Conservation (phyloP, 2,888 invertebrate genomes). For the Erebia palarica region DNA sequence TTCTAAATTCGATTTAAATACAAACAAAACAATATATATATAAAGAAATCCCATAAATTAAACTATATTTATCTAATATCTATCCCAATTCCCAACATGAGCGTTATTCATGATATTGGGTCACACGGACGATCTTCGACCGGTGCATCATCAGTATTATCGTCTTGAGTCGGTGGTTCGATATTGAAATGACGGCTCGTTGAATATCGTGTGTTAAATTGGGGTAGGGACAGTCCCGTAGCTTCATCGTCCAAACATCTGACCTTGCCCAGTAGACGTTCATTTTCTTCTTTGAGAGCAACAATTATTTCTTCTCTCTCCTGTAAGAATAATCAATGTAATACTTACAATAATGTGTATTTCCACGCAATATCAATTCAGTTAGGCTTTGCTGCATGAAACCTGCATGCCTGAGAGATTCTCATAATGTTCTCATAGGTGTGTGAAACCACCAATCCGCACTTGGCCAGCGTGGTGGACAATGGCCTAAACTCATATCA, state of each 20-base stretch:
- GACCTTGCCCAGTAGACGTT: constrained; percentile 66
- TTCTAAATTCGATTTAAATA: not conserved
- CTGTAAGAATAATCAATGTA: constrained; percentile 51
- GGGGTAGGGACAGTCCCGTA: not conserved
- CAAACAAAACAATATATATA: too few species aligned
- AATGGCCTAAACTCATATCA: too few species aligned
- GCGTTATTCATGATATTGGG: not conserved
- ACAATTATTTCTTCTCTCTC: constrained; percentile 76
- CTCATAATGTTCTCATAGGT: too few species aligned
- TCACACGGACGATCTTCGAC: not conserved
- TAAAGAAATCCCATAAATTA: not conserved
- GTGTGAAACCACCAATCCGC: too few species aligned
- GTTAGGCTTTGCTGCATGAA: not conserved
- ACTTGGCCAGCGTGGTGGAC: too few species aligned
- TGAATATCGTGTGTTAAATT: not conserved
- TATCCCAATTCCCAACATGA: not conserved
- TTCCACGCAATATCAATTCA: not conserved
- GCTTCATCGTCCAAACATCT: constrained; percentile 54
- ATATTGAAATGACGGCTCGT: not conserved
- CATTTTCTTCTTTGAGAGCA: constrained; percentile 76
- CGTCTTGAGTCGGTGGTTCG: not conserved
- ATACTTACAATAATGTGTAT: not conserved
- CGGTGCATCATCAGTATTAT: not conserved
- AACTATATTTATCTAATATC: not conserved
- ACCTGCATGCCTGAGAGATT: too few species aligned